Evolutionary conservation across 2,888 invertebrate species (phyloP), one percentile per base, ranked within the genome.

Genomic region (Craniophora ligustri): DNA sequence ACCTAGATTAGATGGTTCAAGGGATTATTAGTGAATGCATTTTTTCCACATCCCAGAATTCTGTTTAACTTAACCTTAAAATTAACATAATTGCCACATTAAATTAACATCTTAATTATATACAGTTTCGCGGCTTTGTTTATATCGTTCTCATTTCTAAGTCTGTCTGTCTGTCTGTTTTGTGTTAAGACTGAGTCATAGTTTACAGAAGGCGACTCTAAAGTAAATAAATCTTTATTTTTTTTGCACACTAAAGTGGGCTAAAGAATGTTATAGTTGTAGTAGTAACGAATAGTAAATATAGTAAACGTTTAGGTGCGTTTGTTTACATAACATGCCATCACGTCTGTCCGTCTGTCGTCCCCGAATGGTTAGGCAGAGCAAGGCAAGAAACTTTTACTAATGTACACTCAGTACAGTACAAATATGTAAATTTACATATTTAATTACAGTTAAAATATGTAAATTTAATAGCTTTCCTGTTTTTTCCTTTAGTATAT

Each of bases 151-250:
- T 53, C 67, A 14, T 47, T 53, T 31, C 51, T 34, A 4, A 4
- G 21, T 46, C 28, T 23, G 32, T 41, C 62, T 11, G 31, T 39
- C 45, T 8, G 34, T 48, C 48, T 67, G 69, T 68, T 65, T 63
- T 42, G 14, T 63, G 64, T 63, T 21, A 56, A 50, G 8, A 18
- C 16, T 57, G 49, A 63, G 64, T 65, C 54, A 63, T 49, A 49
- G n/a, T 21, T 18, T 26, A 10, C 10, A 26, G 11, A 34, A 41
- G 35, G 13, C 18, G 38, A 53, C 45, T 44, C 40, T 2, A 38
- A 41, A 51, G 21, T 62, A 62, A 62, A 60, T 46, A 62, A 39
- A 57, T 36, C 14, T 48, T 34, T 38, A n/a, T n/a, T 32, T 30
- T 23, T 21, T 15, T 8, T 28, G 36, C 15, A 36, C 15, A 41